These are phyloP conservation scores for Heliconius nattereri DNA, from an alignment of 1,140 invertebrate genomes.

Conservation along the genomic window DNA sequence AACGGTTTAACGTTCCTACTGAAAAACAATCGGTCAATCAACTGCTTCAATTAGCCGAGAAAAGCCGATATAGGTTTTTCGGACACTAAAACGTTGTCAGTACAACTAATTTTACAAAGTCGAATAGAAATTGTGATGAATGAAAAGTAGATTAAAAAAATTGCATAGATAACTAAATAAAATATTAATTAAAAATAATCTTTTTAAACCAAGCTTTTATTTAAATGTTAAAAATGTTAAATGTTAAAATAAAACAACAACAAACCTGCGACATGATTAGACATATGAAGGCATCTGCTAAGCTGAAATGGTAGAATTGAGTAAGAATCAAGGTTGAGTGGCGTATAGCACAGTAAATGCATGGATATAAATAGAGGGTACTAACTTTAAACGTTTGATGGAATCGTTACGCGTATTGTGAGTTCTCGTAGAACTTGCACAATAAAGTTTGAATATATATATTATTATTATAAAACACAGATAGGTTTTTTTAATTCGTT, in stretches of 20 bases:
- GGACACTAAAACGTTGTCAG: not conserved
- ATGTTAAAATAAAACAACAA: slow-evolving; percentile 5
- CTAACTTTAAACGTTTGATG: slow-evolving; percentile 57
- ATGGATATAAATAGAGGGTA: slow-evolving; percentile 57
- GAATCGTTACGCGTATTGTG: slow-evolving; percentile 39
- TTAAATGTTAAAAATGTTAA: too few species aligned
- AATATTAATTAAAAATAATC: too few species aligned
- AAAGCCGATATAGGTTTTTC: not conserved
- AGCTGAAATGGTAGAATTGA: slow-evolving; percentile 38
- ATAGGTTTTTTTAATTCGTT: too few species aligned
- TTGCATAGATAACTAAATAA: not conserved
- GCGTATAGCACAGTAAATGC: slow-evolving; percentile 50
- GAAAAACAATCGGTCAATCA: slow-evolving; percentile 2
- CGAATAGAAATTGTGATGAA: not conserved
- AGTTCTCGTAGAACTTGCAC: slow-evolving; percentile 20
- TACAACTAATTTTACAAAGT: not conserved
- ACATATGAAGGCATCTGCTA: slow-evolving; percentile 24
- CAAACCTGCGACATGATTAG: not conserved
- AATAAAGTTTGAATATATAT: not conserved
- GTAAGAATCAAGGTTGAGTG: slow-evolving; percentile 55
- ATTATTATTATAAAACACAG: not conserved
- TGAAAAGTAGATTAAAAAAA: not conserved
- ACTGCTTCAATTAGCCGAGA: not conserved
- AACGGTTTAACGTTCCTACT: not conserved
- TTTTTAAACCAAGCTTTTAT: too few species aligned